Conservation (phyloP, 2,888 invertebrate genomes). For the Strigamia transsilvanica region DNA sequence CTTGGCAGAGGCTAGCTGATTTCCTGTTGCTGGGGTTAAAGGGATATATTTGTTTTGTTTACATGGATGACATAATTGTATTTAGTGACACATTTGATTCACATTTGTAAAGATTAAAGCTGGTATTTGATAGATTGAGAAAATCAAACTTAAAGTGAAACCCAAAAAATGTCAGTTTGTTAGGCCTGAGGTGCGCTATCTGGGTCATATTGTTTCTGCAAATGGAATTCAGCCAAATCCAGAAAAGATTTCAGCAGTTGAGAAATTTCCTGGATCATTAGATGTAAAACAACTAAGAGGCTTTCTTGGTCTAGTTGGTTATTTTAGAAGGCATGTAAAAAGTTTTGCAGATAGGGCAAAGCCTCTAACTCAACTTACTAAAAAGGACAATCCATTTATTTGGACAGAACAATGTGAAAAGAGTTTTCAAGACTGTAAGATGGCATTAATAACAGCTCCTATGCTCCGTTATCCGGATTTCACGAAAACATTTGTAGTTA, state of each 20-base stretch:
- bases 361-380: neutral
- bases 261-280: neutral
- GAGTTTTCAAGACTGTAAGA: neutral
- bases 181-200: neutral
- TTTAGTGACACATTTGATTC: neutral
- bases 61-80: slow-evolving; percentile 48
- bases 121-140: neutral
- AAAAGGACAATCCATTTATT: neutral
- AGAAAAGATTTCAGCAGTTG: slow-evolving; percentile 7
- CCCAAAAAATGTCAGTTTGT: slow-evolving; percentile 36
- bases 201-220: slow-evolving; percentile 27
- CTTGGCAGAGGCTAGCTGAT: slow-evolving; percentile 4
- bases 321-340: slow-evolving; percentile 13
- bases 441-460: neutral
- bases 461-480: neutral
- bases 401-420: neutral
- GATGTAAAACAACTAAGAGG: neutral
- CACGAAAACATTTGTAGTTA: neutral
- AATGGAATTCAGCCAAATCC: neutral
- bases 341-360: neutral
- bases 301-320: slow-evolving; percentile 48
- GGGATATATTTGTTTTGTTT: slow-evolving; percentile 12
- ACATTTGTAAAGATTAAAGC: neutral
- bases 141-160: neutral
- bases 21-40: neutral